A percentile compares a stretch with the other conserved stretches of the same genome.
Evolutionary conservation across 2,797 vertebrate genomes (phyloP).

Genomic region (Phalloptychus januarius): DNA sequence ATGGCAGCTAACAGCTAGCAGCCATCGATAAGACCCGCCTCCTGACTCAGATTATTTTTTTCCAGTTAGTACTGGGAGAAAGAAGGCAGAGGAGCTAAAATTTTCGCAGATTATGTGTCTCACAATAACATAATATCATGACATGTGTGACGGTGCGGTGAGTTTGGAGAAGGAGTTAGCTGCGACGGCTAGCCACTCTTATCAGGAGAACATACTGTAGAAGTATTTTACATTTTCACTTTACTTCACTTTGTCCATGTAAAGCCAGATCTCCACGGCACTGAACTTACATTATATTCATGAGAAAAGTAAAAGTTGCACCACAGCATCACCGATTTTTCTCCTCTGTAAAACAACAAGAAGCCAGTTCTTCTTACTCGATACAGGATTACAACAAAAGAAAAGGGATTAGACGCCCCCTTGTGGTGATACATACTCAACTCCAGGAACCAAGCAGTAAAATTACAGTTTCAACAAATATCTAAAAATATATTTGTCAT

Average conservation of each 20-base stretch:
- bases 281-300: neutral
- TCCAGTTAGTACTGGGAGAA: too few species aligned
- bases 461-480: too few species aligned
- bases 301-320: neutral
- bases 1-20: too few species aligned
- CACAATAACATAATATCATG: too few species aligned
- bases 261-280: neutral
- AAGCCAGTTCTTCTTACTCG: neutral
- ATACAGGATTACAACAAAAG: neutral
- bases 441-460: too few species aligned
- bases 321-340: neutral
- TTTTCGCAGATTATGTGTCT: too few species aligned
- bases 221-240: neutral
- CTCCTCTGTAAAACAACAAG: neutral
- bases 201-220: neutral
- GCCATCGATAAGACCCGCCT: too few species aligned
- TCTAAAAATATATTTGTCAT: too few species aligned
- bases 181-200: neutral
- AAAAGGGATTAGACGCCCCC: neutral
- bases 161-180: neutral
- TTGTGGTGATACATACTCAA: neutral
- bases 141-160: neutral
- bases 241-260: neutral
- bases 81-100: too few species aligned
- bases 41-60: too few species aligned